A percentile compares a stretch with the other conserved stretches of the same genome.
Conservation (phyloP, 2,113 vertebrate species). For the Campylomormyrus tamandua region DNA sequence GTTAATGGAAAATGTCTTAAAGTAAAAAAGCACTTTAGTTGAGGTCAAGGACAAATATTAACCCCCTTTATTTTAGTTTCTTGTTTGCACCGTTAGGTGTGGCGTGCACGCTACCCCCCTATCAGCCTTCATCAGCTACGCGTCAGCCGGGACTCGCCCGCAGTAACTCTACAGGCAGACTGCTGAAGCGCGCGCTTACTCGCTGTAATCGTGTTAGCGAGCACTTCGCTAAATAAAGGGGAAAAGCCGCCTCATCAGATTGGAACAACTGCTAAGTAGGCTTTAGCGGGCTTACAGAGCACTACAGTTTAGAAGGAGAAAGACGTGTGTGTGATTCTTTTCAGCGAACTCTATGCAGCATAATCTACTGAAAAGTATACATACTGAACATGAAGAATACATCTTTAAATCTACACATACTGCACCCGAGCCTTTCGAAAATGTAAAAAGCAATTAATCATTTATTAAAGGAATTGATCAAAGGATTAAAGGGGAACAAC, state of each 20-base stretch:
- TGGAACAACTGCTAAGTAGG: constrained; percentile 48
- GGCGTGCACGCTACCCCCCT: neutral
- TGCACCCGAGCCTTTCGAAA: neutral
- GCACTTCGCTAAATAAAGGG: constrained; percentile 65
- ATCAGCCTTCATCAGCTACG: neutral
- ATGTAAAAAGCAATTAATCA: constrained; percentile 5
- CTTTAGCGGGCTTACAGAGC: constrained; percentile 32
- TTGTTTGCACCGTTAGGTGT: neutral
- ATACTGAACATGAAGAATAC: neutral
- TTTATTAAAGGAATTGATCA: constrained; percentile 17
- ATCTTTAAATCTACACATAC: neutral
- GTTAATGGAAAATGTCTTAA: neutral
- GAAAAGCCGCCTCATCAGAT: constrained; percentile 57
- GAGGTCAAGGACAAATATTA: neutral
- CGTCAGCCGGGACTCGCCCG: constrained; percentile 42
- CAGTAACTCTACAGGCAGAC: constrained; percentile 44
- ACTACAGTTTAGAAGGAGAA: constrained; percentile 19
- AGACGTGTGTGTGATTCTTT: neutral
- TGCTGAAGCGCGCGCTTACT: constrained; percentile 44
- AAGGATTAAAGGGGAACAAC: neutral
- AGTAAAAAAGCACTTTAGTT: neutral
- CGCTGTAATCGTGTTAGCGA: constrained; percentile 60
- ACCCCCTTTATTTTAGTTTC: neutral
- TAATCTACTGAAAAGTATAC: neutral
- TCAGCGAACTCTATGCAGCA: neutral